phyloP scores from a whole-genome alignment of 2,797 vertebrate species.

The Myotis planiceps region DNA sequence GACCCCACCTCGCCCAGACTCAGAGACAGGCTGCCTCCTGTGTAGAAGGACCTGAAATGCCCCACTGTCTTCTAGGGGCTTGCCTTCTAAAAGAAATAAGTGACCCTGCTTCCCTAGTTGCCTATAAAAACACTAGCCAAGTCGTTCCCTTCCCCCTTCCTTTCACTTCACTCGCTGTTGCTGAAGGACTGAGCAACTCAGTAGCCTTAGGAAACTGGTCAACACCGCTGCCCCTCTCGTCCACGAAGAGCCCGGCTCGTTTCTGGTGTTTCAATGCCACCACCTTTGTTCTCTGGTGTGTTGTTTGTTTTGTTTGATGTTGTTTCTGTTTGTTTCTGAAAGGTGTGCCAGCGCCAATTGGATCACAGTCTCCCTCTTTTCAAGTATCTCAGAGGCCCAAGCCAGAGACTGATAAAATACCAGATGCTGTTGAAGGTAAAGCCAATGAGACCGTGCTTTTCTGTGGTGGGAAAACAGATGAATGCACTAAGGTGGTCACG shows the following conservation, averaged over 20 bases:
- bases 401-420: conserved; percentile 96
- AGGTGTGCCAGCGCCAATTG: conserved; percentile 97
- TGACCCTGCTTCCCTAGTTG: background rate
- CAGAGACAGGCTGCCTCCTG: background rate
- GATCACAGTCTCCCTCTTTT: conserved; percentile 96
- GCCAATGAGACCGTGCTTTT: background rate
- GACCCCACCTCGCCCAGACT: background rate
- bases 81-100: background rate
- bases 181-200: background rate
- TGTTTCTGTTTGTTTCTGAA: conserved; percentile 64
- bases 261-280: background rate
- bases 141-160: background rate
- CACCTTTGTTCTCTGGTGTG: background rate
- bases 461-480: background rate
- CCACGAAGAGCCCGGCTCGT: background rate
- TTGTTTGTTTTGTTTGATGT: background rate
- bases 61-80: background rate
- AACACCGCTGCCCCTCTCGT: background rate
- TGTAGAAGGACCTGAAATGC: background rate
- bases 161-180: background rate
- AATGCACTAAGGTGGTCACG: background rate
- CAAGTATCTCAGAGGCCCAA: conserved; percentile 95
- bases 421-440: conserved; percentile 94
- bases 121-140: background rate
- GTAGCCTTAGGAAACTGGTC: background rate